Base-by-base conservation (phyloP, 2,797 vertebrate species). In the Tiaroga cobitis region DNA sequence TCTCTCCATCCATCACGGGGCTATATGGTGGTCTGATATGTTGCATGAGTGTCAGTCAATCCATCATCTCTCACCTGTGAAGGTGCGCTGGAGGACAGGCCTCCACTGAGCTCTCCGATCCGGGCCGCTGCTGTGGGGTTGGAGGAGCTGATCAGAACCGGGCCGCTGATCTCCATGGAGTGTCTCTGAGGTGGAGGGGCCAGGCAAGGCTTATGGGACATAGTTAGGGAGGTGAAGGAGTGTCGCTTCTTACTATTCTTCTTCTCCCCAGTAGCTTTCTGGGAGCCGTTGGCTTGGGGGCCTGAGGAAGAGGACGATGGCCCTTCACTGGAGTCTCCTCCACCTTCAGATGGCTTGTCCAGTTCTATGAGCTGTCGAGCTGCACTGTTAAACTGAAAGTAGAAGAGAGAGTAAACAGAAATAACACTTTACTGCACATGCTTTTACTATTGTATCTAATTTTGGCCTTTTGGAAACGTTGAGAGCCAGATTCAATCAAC, bases 191-290 rank as follows among this genome's bases (percentile, higher is more conserved):
- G 98, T 84, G 96, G 94, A 63, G 96, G 94, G 24, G 97, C 97
- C 89, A 98, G 96, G 26, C 96, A 95, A 59, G 97, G 96, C 90
- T 99, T 99, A 95, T 96, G 97, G 86, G 98, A 98, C 97, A 98
- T 99, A 83, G 97, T 99, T 89, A 99, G 97, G 51, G 98, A 99
- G 81, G 98, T 99, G 94, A 99, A 99, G 84, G 98, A 99, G 94
- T 99, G 98, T 3, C 98, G 95, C 92, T 99, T 99, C 95, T 98
- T 98, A 94, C 96, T 98, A 95, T 99, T 99, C 96, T 99, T 99
- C 96, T 99, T 99, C 83, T 97, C 95, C 68, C 97, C 97, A 0
- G 92, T 90, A 86, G 96, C 93, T 91, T 96, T 98, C 90, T 97
- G 96, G 88, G 94, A 93, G 67, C 95, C 94, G 68, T 94, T 96